A percentile compares a stretch with the other conserved stretches of the same genome.
phyloP scores from a whole-genome alignment of 1,140 invertebrate genomes.

The Oncopodura yosiiana region DNA sequence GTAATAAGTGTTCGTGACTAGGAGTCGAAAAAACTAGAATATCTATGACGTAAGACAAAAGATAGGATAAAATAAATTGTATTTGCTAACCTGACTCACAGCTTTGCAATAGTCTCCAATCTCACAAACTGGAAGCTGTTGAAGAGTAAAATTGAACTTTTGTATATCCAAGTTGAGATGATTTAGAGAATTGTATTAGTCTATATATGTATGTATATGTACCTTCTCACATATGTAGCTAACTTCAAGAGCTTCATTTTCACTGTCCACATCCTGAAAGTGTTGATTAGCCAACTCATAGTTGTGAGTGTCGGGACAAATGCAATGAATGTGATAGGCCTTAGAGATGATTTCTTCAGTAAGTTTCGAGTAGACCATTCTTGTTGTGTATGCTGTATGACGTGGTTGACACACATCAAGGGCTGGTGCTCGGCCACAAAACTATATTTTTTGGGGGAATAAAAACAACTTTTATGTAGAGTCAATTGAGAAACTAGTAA shows the following conservation, averaged over 20 bases:
- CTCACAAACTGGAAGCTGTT: constrained; percentile 16
- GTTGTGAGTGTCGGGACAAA: constrained; percentile 36
- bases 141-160: constrained; percentile 3
- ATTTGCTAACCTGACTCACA: too few relatives aligned
- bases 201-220: constrained; percentile 8
- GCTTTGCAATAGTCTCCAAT: constrained; percentile 17
- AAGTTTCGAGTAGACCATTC: constrained; percentile 30
- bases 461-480: too few relatives aligned
- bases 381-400: constrained; percentile 33
- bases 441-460: too few relatives aligned
- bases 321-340: constrained; percentile 35
- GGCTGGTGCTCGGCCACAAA: constrained; percentile 31
- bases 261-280: constrained; percentile 34
- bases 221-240: constrained; percentile 36
- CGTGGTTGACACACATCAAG: constrained; percentile 26
- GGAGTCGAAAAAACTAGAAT: too few relatives aligned
- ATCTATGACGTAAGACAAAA: too few relatives aligned
- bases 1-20: too few relatives aligned
- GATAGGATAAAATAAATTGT: too few relatives aligned
- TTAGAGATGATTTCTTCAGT: constrained; percentile 32
- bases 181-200: too few relatives aligned
- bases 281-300: constrained; percentile 33
- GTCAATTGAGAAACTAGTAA: too few relatives aligned
- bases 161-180: not conserved
- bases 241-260: constrained; percentile 31